Percentiles rank a stretch among this genome's conserved stretches.
Conservation (phyloP, 2,113 vertebrate species). For the Murina feae region DNA sequence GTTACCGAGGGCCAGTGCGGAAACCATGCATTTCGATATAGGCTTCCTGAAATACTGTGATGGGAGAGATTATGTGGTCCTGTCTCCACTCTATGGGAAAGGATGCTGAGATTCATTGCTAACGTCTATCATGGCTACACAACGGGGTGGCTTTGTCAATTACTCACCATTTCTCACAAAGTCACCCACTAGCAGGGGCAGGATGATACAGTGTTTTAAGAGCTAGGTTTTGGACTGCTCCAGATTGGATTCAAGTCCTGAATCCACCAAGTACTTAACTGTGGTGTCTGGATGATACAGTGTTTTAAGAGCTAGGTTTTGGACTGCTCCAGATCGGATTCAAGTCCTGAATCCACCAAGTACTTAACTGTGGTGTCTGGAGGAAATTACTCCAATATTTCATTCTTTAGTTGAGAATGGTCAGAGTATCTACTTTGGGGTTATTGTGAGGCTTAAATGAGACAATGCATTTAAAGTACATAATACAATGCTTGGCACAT, state of each 20-base stretch:
- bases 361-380: neutral
- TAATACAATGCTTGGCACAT: neutral
- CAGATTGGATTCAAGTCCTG: neutral
- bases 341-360: neutral
- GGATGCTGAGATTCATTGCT: neutral
- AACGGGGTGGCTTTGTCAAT: neutral
- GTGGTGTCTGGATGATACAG: neutral
- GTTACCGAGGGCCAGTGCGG: neutral
- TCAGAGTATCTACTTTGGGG: neutral
- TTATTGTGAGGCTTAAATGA: neutral
- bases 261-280: neutral
- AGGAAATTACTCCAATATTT: slow-evolving; percentile 13
- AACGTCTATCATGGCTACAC: neutral
- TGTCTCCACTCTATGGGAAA: neutral
- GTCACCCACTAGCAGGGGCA: neutral
- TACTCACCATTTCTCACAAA: neutral
- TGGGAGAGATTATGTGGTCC: neutral
- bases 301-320: slow-evolving; percentile 11
- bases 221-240: neutral
- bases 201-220: neutral
- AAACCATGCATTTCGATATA: neutral
- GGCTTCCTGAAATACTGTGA: neutral
- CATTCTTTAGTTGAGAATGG: neutral
- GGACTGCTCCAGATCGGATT: neutral
- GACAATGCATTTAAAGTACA: neutral